phyloP scores from a whole-genome alignment of 1,140 invertebrate species.

The Mylabris phalerata region DNA sequence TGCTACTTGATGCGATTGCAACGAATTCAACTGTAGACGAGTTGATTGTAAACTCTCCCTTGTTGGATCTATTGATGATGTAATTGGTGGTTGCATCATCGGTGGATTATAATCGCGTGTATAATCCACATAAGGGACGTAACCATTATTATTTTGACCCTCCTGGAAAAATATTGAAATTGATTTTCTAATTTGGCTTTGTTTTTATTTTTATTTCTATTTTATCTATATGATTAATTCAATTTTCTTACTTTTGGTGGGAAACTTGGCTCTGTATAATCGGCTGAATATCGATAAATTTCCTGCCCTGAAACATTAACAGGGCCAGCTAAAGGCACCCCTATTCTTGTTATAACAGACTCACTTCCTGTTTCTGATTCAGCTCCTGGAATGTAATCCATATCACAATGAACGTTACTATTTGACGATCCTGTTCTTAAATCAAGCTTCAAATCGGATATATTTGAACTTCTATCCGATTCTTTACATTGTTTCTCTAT shows the following conservation, averaged over 20 bases:
- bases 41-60: slow-evolving; percentile 46
- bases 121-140: slow-evolving; percentile 84
- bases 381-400: slow-evolving; percentile 47
- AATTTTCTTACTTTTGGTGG: slow-evolving; percentile 55
- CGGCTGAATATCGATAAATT: slow-evolving; percentile 74
- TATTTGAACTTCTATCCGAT: slow-evolving; percentile 81
- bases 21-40: slow-evolving; percentile 39
- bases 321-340: slow-evolving; percentile 67
- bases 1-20: slow-evolving; percentile 39
- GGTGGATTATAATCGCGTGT: slow-evolving; percentile 75
- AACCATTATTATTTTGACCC: slow-evolving; percentile 79
- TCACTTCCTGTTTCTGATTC: slow-evolving; percentile 43
- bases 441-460: slow-evolving; percentile 85
- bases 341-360: slow-evolving; percentile 43
- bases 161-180: slow-evolving; percentile 47
- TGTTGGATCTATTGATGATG: slow-evolving; percentile 43
- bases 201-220: not conserved
- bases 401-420: slow-evolving; percentile 60
- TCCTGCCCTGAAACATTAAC: slow-evolving; percentile 63
- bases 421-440: slow-evolving; percentile 75
- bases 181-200: not conserved
- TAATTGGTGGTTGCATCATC: slow-evolving; percentile 42
- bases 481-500: slow-evolving; percentile 77
- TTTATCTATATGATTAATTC: not conserved
- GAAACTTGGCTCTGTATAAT: slow-evolving; percentile 77